Evolutionary conservation across 2,113 vertebrate genomes (phyloP), one percentile per base, ranked within the genome.

Genomic region (Zingel zingel): DNA sequence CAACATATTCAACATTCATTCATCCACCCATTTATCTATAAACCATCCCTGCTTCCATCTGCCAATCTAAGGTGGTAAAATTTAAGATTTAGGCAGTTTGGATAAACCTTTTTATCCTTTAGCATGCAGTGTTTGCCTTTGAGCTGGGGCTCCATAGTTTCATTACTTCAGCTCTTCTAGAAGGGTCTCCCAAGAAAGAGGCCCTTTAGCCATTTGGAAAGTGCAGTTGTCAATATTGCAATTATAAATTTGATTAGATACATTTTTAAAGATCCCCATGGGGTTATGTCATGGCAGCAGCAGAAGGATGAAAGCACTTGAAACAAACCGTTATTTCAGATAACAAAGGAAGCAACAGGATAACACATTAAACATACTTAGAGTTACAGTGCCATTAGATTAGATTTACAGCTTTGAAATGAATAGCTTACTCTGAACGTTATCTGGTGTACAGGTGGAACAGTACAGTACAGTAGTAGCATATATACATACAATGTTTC

Each of bases 191-290:
- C 48, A 74, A 47, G 62, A 74, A 81, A 77, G 57, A 6, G 9
- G 16, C 56, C 36, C 39, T 59, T 80, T 7, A 64, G 62, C 73
- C 63, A 48, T 69, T 84, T 74, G 47, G 33, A 61, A 25, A 56
- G 30, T 18, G 21, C 16, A 16, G 11, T 6, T 27, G 50, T 51
- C 68, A 71, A 62, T 61, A 67, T 67, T 62, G 59, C 30, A 56
- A 39, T 66, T 79, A 33, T 21, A 27, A 47, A 87, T 80, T 23
- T 30, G 50, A 70, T 82, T 4, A 53, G 27, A 78, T 79, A 43
- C 21, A 69, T 74, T 21, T 72, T 73, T 57, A 77, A 83, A 50
- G 58, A 64, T 72, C 39, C 36, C 58, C n/a, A 57, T 51, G 43
- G 79, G 74, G 58, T 69, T 67, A 33, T 3, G 1, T 69, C 59